Conservation (phyloP, 2,888 invertebrate genomes). For the Drosophila gaucha region DNA sequence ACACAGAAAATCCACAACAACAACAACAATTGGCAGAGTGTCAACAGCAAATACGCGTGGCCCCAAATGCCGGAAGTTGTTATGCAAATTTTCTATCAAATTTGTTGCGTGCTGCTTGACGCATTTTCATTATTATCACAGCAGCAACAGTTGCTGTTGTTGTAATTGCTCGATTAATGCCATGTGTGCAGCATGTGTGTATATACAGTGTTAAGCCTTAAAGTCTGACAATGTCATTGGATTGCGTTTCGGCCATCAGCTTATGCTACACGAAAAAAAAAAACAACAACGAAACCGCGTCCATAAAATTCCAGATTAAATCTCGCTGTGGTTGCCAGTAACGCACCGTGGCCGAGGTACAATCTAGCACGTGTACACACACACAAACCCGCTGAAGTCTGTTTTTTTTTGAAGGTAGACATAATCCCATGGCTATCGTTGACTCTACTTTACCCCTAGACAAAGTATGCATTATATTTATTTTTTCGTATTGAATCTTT, state of each 20-base stretch:
- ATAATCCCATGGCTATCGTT: constrained; percentile 10
- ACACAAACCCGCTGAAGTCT: neutral
- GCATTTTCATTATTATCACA: constrained; percentile 46
- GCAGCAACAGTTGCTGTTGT: constrained; percentile 14
- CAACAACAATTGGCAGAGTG: constrained; percentile 21
- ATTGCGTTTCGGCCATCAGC: constrained; percentile 13
- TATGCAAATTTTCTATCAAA: constrained; percentile 68
- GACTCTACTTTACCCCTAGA: neutral
- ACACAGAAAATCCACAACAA: constrained; percentile 37
- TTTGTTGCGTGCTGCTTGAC: constrained; percentile 40
- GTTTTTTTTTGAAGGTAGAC: constrained; percentile 2
- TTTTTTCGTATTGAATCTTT: constrained; percentile 6
- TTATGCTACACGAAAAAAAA: constrained; percentile 13
- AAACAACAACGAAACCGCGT: neutral
- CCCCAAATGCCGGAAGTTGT: constrained; percentile 68
- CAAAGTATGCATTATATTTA: constrained; percentile 5
- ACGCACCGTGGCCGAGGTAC: constrained; percentile 8
- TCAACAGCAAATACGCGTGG: constrained; percentile 42
- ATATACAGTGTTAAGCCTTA: constrained; percentile 39
- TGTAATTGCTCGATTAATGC: constrained; percentile 55
- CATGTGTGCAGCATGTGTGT: constrained; percentile 19
- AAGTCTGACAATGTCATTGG: constrained; percentile 42
- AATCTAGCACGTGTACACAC: constrained; percentile 3
- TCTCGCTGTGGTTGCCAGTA: constrained; percentile 26
- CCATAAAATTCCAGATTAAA: constrained; percentile 24